Evolutionary conservation across 2,113 vertebrate genomes (phyloP), one percentile per base, ranked within the genome.

Genomic region (Arothron firmamentum): DNA sequence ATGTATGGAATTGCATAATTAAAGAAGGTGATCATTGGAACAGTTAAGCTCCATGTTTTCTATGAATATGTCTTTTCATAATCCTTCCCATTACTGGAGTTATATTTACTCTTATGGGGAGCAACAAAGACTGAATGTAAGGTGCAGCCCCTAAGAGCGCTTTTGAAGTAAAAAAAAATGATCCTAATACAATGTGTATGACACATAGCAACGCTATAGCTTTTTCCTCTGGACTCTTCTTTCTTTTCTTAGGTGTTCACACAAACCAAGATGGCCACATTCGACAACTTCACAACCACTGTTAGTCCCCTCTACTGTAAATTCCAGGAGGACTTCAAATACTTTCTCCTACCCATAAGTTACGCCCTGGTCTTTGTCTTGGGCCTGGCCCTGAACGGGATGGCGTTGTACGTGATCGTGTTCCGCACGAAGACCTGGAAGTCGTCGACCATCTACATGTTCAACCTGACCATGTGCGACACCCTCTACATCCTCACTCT

Each of bases 401-500:
- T 80, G 14, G 93, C 94, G 0, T 77, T 98, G 69, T 96, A 93
- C 0, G 68, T 89, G 75, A 98, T 98, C 66, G 47, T 97, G 78
- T 97, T 94, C 81, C 88, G 91, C 65, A 95, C 93, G 20, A 95
- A 93, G 88, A 91, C 82, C 28, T 98, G 97, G 97, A 98, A 92
- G 0, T 90, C 96, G 6, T 94, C 92, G 77, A 98, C 95, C 19
- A 93, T 95, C 0, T 99, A 96, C 84, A 99, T 98, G 96, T 92
- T 97, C 89, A 96, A 99, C 92, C 86, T 99, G 87, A 94, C 92
- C 0, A 67, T 95, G 31, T 98, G 94, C 0, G 97, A 99, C 80
- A 90, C 91, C 0, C 90, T 98, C 54, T 99, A 99, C 2, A 89
- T 95, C 28, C 85, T 96, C 45, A 98, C 96, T 0, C 83, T 99